Evolutionary conservation across 2,797 vertebrate species (phyloP).

Genomic region (Propithecus perrieri): DNA sequence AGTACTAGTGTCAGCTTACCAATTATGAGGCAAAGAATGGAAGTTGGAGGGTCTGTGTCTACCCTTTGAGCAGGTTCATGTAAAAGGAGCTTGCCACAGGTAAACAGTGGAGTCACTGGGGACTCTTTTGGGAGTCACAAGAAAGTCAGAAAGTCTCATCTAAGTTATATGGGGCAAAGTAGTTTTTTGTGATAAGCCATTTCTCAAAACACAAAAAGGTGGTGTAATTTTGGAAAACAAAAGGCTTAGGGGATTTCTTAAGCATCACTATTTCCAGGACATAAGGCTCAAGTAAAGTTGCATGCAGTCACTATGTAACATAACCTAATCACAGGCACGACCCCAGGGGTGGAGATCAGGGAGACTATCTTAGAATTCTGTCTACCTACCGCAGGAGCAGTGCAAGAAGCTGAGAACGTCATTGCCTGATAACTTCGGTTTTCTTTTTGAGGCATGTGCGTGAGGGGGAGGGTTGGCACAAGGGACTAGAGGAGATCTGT

Average conservation of each 20-base stretch:
- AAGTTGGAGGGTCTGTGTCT: background rate
- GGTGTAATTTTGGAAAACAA: background rate
- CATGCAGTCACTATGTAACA: background rate
- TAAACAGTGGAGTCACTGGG: background rate
- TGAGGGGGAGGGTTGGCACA: background rate
- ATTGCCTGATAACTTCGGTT: background rate
- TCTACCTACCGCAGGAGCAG: background rate
- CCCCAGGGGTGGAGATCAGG: background rate
- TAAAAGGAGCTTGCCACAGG: background rate
- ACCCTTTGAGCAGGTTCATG: background rate
- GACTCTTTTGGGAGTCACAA: background rate
- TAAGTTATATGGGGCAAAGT: background rate
- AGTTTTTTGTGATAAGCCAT: background rate
- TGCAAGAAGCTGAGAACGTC: background rate
- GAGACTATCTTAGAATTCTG: background rate
- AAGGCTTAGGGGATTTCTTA: background rate
- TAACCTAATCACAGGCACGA: background rate
- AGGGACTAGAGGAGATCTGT: background rate
- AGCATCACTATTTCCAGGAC: background rate
- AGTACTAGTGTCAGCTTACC: background rate
- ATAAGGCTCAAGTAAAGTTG: background rate
- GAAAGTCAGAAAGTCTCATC: background rate
- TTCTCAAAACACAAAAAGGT: background rate
- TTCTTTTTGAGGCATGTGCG: background rate
- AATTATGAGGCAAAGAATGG: background rate